A percentile compares a stretch with the other conserved stretches of the same genome.
Conservation (phyloP, 1,140 invertebrate species). For the Drosophila tsacasi region DNA sequence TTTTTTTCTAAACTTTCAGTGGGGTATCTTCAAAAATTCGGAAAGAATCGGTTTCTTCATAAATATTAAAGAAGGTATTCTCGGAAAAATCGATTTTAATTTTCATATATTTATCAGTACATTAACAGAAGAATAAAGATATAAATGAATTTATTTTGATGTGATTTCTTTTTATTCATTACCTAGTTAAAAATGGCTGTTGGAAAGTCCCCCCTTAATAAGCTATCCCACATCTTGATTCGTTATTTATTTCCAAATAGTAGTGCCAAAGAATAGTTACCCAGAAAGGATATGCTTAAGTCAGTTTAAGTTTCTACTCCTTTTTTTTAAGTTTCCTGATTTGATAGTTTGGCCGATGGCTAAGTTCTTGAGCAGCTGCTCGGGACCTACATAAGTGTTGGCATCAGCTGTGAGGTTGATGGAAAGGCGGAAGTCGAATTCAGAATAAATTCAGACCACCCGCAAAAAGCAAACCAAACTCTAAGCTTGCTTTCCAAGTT, state of each 20-base stretch:
- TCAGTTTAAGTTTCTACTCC: no score
- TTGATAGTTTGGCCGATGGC: slow-evolving; percentile 31
- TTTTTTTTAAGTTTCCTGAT: slow-evolving; percentile 12
- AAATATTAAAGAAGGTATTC: background rate
- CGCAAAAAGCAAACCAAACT: background rate
- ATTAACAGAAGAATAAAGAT: background rate
- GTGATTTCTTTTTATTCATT: no score
- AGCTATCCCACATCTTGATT: no score
- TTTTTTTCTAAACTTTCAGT: background rate
- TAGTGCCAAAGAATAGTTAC: background rate
- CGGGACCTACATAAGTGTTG: slow-evolving; percentile 28
- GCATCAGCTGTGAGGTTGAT: slow-evolving; percentile 24
- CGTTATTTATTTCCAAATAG: background rate
- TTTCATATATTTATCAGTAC: background rate
- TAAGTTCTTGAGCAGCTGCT: slow-evolving; percentile 25
- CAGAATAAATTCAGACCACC: slow-evolving; percentile 1
- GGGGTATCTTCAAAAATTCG: background rate
- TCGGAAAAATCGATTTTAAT: background rate
- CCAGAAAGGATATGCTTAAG: background rate
- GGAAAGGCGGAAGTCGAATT: slow-evolving; percentile 1
- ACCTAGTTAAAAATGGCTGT: no score
- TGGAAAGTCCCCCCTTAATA: no score
- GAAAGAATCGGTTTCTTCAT: background rate
- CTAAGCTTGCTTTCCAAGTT: slow-evolving; percentile 1
- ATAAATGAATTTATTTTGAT: no score